phyloP scores from a whole-genome alignment of 2,797 vertebrate genomes.

The Propithecus deckenii region DNA sequence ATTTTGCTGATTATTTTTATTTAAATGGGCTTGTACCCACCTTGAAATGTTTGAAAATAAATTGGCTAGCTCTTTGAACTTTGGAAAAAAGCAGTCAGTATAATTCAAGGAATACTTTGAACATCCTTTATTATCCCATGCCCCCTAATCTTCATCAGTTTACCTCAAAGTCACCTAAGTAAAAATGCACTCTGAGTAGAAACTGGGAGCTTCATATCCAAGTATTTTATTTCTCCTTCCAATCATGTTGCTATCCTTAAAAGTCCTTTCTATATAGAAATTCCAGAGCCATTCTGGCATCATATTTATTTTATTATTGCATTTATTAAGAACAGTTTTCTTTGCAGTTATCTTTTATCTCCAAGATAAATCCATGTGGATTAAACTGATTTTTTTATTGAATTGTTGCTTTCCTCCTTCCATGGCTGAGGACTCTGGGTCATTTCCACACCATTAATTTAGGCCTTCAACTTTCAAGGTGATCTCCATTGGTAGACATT shows the following conservation, averaged over 20 bases:
- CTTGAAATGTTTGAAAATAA: constrained; percentile 55
- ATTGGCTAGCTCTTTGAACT: constrained; percentile 23
- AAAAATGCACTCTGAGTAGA: not conserved
- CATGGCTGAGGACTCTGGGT: not conserved
- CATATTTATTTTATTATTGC: constrained; percentile 8
- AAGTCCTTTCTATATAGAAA: not conserved
- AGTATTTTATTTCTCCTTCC: not conserved
- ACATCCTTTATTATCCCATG: not conserved
- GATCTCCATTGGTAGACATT: not conserved
- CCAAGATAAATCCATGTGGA: not conserved
- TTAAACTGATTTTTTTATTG: constrained; percentile 46
- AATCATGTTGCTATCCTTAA: not conserved
- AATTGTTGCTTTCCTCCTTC: not conserved
- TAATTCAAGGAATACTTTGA: constrained; percentile 26
- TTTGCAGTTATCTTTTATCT: constrained; percentile 26
- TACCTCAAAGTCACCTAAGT: not conserved
- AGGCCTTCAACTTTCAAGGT: not conserved
- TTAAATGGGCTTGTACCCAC: constrained; percentile 14
- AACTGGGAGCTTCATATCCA: not conserved
- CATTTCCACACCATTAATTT: not conserved
- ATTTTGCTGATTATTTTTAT: constrained; percentile 54
- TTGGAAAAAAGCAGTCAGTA: constrained; percentile 34
- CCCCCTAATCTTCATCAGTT: not conserved
- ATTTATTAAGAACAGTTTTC: constrained; percentile 38
- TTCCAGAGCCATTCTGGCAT: constrained; percentile 23